A percentile compares a stretch with the other conserved stretches of the same genome.
These are phyloP conservation scores for Callosobruchus maculatus DNA, from an alignment of 2,888 invertebrate genomes.

Conservation along the genomic window DNA sequence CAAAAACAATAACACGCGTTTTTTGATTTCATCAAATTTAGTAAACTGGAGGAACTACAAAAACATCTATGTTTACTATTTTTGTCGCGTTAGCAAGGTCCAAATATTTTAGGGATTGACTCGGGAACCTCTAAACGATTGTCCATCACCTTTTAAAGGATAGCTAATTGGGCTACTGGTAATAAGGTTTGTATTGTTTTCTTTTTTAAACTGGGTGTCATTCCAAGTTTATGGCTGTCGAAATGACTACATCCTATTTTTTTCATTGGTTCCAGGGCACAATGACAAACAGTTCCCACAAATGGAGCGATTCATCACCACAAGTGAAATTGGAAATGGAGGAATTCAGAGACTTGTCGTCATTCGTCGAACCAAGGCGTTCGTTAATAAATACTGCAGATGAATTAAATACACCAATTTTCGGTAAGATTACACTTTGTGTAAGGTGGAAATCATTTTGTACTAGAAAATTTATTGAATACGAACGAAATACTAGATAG, in stretches of 20 bases:
- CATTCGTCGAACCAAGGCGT: constrained; percentile 53
- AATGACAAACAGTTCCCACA: background rate
- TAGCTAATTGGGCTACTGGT: background rate
- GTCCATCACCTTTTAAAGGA: background rate
- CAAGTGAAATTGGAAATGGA: constrained; percentile 55
- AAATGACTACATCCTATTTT: background rate
- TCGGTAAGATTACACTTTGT: constrained; percentile 35
- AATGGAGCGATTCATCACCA: background rate
- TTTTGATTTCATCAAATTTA: too few relatives aligned
- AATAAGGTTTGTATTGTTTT: background rate
- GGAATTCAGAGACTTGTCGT: constrained; percentile 67
- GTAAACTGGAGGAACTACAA: too few relatives aligned
- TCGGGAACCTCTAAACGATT: background rate
- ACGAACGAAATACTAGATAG: too few relatives aligned
- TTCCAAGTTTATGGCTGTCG: background rate
- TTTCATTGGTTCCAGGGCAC: background rate
- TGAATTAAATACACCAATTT: constrained; percentile 45
- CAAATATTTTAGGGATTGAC: too few relatives aligned
- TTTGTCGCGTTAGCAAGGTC: too few relatives aligned
- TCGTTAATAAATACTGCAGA: constrained; percentile 36
- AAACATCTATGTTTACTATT: too few relatives aligned
- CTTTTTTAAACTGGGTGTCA: too few relatives aligned
- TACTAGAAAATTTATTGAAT: too few relatives aligned
- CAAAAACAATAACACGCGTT: too few relatives aligned
- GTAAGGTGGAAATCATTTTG: constrained; percentile 2